Evolutionary conservation across 1,140 invertebrate species (phyloP).

Genomic region (Penaeus chinensis): DNA sequence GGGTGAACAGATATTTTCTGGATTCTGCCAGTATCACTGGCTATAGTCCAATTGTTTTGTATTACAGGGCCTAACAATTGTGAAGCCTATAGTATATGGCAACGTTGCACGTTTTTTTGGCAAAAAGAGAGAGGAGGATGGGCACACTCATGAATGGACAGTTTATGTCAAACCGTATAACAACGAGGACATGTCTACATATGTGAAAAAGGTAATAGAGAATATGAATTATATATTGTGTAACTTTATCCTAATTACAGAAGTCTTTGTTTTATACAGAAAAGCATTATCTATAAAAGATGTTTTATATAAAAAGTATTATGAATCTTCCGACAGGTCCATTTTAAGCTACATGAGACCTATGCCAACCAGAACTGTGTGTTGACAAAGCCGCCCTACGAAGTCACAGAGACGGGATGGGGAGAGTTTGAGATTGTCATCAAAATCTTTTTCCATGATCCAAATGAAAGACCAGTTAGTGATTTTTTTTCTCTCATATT

Average conservation of each 20-base stretch:
- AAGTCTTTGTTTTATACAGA: neutral
- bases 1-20: neutral
- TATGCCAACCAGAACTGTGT: conserved; percentile 95
- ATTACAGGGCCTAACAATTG: conserved; percentile 84
- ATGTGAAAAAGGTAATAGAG: conserved; percentile 87
- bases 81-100: conserved; percentile 97
- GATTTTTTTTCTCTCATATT: conserved; percentile 6
- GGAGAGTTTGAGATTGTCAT: conserved; percentile 99
- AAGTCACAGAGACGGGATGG: conserved; percentile 99
- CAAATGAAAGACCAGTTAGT: conserved; percentile 92
- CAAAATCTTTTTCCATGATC: conserved; percentile 98
- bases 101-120: conserved; percentile 96
- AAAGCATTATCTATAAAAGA: neutral
- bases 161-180: conserved; percentile 95
- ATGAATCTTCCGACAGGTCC: conserved; percentile 48
- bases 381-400: conserved; percentile 94
- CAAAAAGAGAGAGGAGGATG: conserved; percentile 97
- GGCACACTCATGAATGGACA: conserved; percentile 99
- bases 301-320: neutral
- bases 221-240: neutral
- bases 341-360: conserved; percentile 70
- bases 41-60: neutral
- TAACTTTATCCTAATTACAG: neutral
- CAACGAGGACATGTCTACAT: conserved; percentile 94
- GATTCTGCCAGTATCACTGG: neutral